These are phyloP conservation scores for Maconellicoccus hirsutus DNA, from an alignment of 1,140 invertebrate genomes.

Conservation along the genomic window DNA sequence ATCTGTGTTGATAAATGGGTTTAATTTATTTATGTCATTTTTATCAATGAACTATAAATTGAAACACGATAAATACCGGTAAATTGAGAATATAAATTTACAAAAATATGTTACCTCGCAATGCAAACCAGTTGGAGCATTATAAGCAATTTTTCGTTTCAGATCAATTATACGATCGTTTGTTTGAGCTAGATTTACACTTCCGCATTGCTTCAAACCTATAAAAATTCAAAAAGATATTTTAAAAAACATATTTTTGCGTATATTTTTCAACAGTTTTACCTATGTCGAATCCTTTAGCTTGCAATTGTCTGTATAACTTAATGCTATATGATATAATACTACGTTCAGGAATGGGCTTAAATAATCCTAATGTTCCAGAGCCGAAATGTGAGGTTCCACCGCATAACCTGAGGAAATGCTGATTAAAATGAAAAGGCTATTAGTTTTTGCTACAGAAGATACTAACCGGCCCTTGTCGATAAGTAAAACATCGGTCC, in stretches of 20 bases:
- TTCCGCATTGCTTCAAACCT: slow-evolving; percentile 52
- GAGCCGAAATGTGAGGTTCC: slow-evolving; percentile 55
- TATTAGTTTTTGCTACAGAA: too few relatives aligned
- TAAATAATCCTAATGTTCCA: slow-evolving; percentile 49
- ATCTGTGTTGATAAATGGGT: slow-evolving; percentile 50
- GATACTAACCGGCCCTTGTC: slow-evolving; percentile 58
- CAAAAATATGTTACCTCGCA: slow-evolving; percentile 37
- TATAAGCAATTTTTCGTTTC: slow-evolving; percentile 42
- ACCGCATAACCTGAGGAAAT: slow-evolving; percentile 42
- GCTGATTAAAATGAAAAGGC: neutral
- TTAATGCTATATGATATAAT: slow-evolving; percentile 48
- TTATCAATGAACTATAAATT: slow-evolving; percentile 34
- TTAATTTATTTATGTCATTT: slow-evolving; percentile 38
- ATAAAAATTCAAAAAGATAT: neutral
- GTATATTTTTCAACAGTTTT: slow-evolving; percentile 34
- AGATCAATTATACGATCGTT: slow-evolving; percentile 54
- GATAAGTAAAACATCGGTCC: slow-evolving; percentile 60
- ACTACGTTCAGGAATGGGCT: slow-evolving; percentile 42
- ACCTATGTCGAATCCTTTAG: slow-evolving; percentile 48
- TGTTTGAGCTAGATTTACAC: slow-evolving; percentile 52
- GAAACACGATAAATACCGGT: neutral
- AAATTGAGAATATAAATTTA: neutral
- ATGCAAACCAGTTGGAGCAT: slow-evolving; percentile 39
- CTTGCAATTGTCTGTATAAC: slow-evolving; percentile 47
- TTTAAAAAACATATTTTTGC: neutral